phyloP scores from a whole-genome alignment of 1,140 invertebrate species.

The Cepaea nemoralis region DNA sequence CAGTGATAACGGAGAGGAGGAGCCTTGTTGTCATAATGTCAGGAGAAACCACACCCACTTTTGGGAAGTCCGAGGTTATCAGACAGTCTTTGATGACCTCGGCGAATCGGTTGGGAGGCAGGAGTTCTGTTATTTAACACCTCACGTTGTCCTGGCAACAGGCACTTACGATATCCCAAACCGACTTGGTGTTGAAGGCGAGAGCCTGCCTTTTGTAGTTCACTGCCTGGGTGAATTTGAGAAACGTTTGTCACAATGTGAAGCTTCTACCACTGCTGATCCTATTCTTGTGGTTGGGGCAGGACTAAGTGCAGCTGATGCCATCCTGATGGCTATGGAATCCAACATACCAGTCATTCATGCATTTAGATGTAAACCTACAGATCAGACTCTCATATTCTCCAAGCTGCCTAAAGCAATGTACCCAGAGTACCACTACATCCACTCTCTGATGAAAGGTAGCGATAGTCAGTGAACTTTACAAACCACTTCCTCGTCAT shows the following conservation, averaged over 20 bases:
- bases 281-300: conserved; percentile 80
- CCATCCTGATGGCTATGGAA: conserved; percentile 81
- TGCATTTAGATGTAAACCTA: conserved; percentile 78
- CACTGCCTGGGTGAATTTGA: conserved; percentile 80
- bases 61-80: conserved; percentile 67
- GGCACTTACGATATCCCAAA: conserved; percentile 85
- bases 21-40: conserved; percentile 60
- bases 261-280: conserved; percentile 59
- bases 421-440: conserved; percentile 89
- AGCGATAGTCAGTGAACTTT: conserved; percentile 75
- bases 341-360: conserved; percentile 80
- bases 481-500: conserved; percentile 81
- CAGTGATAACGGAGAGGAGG: conserved; percentile 65
- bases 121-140: conserved; percentile 73
- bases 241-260: conserved; percentile 59
- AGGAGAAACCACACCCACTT: conserved; percentile 58
- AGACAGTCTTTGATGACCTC: conserved; percentile 11
- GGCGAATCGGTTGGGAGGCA: conserved; percentile 55
- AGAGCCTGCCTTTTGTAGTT: conserved; percentile 74
- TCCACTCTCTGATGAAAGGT: conserved; percentile 87
- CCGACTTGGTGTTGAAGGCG: conserved; percentile 78
- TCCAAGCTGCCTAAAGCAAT: conserved; percentile 82
- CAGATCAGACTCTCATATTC: conserved; percentile 76
- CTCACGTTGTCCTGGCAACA: conserved; percentile 82
- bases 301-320: conserved; percentile 89